A percentile compares a stretch with the other conserved stretches of the same genome.
Conservation (phyloP, 2,888 invertebrate genomes). For the Xanthorhoe spadicearia region DNA sequence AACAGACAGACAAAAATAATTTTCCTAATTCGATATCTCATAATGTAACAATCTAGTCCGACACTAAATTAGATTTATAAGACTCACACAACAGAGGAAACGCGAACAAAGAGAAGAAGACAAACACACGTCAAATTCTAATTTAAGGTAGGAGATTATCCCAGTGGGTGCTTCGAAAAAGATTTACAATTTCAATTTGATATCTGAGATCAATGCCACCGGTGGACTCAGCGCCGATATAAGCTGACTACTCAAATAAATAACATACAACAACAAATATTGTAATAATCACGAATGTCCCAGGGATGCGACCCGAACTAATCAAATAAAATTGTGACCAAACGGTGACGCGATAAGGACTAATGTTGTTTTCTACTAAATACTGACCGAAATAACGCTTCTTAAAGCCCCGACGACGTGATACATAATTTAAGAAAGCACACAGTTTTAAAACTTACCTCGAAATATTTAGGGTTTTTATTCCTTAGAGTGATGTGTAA, state of each 20-base stretch:
- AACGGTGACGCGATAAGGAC: conserved; percentile 55
- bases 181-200: conserved; percentile 63
- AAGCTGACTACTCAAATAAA: conserved; percentile 75
- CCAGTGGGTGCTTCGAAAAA: conserved; percentile 52
- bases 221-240: conserved; percentile 58
- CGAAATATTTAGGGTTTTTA: conserved; percentile 53
- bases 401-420: conserved; percentile 67
- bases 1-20: too few relatives aligned
- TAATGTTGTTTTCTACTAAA: conserved; percentile 57
- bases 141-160: conserved; percentile 44
- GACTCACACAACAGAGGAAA: conserved; percentile 21
- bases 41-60: neutral
- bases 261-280: conserved; percentile 80
- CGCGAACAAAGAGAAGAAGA: conserved; percentile 35
- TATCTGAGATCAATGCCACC: conserved; percentile 65
- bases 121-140: conserved; percentile 43
- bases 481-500: conserved; percentile 50
- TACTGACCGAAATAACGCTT: conserved; percentile 61
- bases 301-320: conserved; percentile 47
- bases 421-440: conserved; percentile 58
- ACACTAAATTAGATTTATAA: conserved; percentile 20
- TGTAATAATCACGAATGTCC: conserved; percentile 69
- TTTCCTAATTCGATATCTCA: conserved; percentile 6
- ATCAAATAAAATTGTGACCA: conserved; percentile 63
- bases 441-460: conserved; percentile 56